A percentile compares a stretch with the other conserved stretches of the same genome.
Conservation (phyloP, 2,888 invertebrate species). For the Drosophila merina region DNA sequence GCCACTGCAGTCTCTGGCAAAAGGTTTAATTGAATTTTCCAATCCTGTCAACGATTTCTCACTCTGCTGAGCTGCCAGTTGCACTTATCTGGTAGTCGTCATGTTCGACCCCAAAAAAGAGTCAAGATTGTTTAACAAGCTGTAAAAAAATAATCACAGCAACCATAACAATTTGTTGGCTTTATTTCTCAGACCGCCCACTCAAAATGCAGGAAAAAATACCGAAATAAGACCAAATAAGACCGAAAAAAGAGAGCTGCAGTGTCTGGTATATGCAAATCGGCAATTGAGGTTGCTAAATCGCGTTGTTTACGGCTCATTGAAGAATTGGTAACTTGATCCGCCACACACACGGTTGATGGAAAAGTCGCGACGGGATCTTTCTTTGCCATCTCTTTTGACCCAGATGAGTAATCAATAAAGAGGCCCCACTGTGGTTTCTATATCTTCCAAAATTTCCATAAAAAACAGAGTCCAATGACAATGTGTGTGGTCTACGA, state of each 20-base stretch:
- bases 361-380: slow-evolving; percentile 12
- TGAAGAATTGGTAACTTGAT: slow-evolving; percentile 47
- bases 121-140: slow-evolving; percentile 51
- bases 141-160: slow-evolving; percentile 52
- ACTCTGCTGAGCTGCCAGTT: slow-evolving; percentile 26
- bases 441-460: slow-evolving; percentile 25
- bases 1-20: background rate
- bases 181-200: slow-evolving; percentile 44
- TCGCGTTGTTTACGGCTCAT: slow-evolving; percentile 41
- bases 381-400: slow-evolving; percentile 36
- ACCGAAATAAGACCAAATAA: background rate
- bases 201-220: slow-evolving; percentile 25
- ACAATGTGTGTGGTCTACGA: slow-evolving; percentile 29
- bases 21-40: too few relatives aligned
- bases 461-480: background rate
- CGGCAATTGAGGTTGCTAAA: slow-evolving; percentile 39
- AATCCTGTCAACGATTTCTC: slow-evolving; percentile 23
- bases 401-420: slow-evolving; percentile 51
- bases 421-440: background rate
- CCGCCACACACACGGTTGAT: background rate
- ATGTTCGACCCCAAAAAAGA: slow-evolving; percentile 6
- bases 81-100: slow-evolving; percentile 18
- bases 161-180: slow-evolving; percentile 56
- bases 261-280: slow-evolving; percentile 9
- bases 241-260: slow-evolving; percentile 11